These are phyloP conservation scores for Piprites chloris DNA, from an alignment of 2,113 vertebrate genomes.

Conservation along the genomic window DNA sequence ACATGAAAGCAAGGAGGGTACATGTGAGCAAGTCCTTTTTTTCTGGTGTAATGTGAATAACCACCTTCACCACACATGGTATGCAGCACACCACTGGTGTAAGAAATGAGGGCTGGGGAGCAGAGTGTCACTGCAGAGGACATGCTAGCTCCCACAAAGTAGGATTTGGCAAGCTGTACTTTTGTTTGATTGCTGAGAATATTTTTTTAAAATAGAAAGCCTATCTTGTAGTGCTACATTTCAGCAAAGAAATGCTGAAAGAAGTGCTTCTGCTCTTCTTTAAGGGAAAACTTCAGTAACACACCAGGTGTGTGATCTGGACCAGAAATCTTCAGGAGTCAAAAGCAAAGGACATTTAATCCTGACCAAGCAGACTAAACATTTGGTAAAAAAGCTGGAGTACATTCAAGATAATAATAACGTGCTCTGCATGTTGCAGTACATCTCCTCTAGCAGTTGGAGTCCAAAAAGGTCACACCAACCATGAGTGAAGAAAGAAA, in stretches of 20 bases:
- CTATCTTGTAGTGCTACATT: not conserved
- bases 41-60: not conserved
- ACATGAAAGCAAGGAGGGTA: not conserved
- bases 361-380: constrained; percentile 60
- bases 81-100: rapidly evolving
- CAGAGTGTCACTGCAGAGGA: not conserved
- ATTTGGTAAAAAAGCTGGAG: constrained; percentile 48
- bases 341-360: constrained; percentile 41
- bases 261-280: not conserved
- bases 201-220: not conserved
- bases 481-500: constrained; percentile 3
- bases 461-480: constrained; percentile 38
- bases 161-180: not conserved
- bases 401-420: constrained; percentile 47
- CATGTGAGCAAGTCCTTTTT: not conserved
- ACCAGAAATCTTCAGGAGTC: constrained; percentile 13
- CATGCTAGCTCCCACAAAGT: not conserved
- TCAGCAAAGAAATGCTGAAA: not conserved
- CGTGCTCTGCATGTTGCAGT: constrained; percentile 26
- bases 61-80: not conserved
- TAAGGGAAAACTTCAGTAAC: not conserved
- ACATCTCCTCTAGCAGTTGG: constrained; percentile 39
- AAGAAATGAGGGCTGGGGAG: rapidly evolving
- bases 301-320: constrained; percentile 2
- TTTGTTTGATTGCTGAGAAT: not conserved